Evolutionary conservation across 2,797 vertebrate genomes (phyloP).

Genomic region (Chaenodraco wilsoni): DNA sequence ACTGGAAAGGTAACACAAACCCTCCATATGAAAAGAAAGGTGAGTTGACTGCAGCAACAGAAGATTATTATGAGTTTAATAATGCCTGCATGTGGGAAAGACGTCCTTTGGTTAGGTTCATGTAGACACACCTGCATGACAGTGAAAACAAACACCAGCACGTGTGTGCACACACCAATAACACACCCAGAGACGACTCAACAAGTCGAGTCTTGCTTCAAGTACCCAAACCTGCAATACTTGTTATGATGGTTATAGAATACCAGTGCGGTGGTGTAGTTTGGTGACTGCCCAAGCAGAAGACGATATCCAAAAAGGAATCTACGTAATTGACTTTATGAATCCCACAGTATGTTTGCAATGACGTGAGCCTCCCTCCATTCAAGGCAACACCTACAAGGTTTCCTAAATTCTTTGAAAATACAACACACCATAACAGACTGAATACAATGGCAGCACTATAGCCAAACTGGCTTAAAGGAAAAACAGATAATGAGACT

Average conservation of each 20-base stretch:
- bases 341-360: slow-evolving; percentile 13
- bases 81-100: slow-evolving; percentile 32
- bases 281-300: not conserved
- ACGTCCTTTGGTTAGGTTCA: slow-evolving; percentile 21
- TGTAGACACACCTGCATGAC: slow-evolving; percentile 44
- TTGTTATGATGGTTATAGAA: slow-evolving; percentile 25
- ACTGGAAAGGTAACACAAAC: not conserved
- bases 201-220: slow-evolving; percentile 27
- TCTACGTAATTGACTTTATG: not conserved
- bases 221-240: slow-evolving; percentile 51
- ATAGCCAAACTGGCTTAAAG: not conserved
- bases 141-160: slow-evolving; percentile 60
- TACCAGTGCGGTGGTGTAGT: not conserved
- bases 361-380: slow-evolving; percentile 16
- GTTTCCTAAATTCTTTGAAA: slow-evolving; percentile 3
- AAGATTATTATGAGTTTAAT: slow-evolving; percentile 6
- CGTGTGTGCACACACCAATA: slow-evolving; percentile 34
- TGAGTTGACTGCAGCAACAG: slow-evolving; percentile 25
- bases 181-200: not conserved
- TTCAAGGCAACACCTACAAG: slow-evolving; percentile 13
- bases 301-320: slow-evolving; percentile 9
- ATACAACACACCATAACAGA: not conserved
- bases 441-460: not conserved
- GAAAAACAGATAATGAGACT: slow-evolving; percentile 21
- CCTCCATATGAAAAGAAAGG: not conserved